phyloP scores from a whole-genome alignment of 2,888 invertebrate genomes.

The Eupelmus urozonus region DNA sequence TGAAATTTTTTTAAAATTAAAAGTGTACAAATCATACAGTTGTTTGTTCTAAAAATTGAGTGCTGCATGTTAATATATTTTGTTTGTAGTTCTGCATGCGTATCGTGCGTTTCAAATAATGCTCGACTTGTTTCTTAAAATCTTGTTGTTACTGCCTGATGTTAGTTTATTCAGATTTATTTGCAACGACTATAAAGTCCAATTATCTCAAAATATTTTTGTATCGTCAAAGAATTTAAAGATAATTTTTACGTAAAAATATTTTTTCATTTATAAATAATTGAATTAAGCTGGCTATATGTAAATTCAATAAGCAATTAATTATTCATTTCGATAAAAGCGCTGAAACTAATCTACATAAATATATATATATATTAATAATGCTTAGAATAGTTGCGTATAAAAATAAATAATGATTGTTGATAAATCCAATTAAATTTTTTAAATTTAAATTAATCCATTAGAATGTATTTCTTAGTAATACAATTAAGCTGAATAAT shows the following conservation, averaged over 20 bases:
- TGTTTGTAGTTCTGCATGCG: constrained; percentile 44
- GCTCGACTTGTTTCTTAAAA: constrained; percentile 3
- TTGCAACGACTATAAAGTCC: constrained; percentile 22
- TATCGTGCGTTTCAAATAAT: constrained; percentile 34
- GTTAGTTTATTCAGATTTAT: constrained; percentile 51
- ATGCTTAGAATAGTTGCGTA: neutral
- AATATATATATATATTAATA: neutral
- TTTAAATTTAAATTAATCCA: too few relatives aligned
- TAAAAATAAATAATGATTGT: too few relatives aligned
- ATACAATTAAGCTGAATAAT: too few relatives aligned
- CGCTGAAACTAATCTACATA: neutral
- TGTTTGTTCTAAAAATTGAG: constrained; percentile 9
- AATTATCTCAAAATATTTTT: constrained; percentile 48
- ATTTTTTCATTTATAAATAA: constrained; percentile 34
- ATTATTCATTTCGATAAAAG: neutral
- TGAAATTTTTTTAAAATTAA: constrained; percentile 9
- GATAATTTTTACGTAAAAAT: constrained; percentile 31
- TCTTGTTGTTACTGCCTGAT: constrained; percentile 39
- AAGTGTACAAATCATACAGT: neutral
- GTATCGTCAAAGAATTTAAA: neutral
- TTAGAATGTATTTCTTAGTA: too few relatives aligned
- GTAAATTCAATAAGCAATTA: constrained; percentile 2
- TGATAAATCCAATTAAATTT: too few relatives aligned
- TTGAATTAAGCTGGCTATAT: neutral
- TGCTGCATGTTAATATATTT: constrained; percentile 43